These are phyloP conservation scores for Anser cygnoides DNA, from an alignment of 2,113 vertebrate genomes.

Conservation along the genomic window DNA sequence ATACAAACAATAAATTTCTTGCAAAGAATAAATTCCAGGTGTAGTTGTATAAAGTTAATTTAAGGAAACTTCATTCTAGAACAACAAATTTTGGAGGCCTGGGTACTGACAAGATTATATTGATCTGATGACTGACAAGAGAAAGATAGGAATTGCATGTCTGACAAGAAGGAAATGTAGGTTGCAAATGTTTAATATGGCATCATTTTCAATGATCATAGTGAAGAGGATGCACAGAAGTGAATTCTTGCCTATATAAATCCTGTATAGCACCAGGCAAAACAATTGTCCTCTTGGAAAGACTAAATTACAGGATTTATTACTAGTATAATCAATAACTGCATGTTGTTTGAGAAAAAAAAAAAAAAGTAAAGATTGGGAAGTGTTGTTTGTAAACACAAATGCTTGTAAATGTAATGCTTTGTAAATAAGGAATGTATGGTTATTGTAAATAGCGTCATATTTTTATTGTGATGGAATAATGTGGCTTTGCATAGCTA, in stretches of 20 bases:
- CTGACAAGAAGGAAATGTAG: neutral
- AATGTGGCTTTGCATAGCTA: neutral
- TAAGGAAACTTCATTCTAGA: neutral
- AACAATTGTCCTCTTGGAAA: neutral
- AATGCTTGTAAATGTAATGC: too few species aligned
- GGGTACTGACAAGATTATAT: neutral
- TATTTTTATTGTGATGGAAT: neutral
- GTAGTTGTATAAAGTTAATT: neutral
- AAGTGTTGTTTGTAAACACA: neutral
- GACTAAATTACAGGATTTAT: neutral
- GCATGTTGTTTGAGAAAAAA: neutral
- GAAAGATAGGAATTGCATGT: neutral
- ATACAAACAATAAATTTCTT: neutral
- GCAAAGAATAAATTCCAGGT: constrained; percentile 2
- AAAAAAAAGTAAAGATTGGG: neutral
- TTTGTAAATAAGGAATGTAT: too few species aligned
- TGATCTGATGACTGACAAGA: neutral
- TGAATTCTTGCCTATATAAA: neutral
- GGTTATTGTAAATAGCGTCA: neutral
- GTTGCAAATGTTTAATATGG: neutral
- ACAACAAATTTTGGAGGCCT: neutral
- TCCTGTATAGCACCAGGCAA: neutral
- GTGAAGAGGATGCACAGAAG: neutral
- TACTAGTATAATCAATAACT: neutral
- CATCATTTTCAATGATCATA: neutral